A percentile compares a stretch with the other conserved stretches of the same genome.
These are phyloP conservation scores for Mythimna albipuncta DNA, from an alignment of 2,888 invertebrate genomes.

Conservation along the genomic window DNA sequence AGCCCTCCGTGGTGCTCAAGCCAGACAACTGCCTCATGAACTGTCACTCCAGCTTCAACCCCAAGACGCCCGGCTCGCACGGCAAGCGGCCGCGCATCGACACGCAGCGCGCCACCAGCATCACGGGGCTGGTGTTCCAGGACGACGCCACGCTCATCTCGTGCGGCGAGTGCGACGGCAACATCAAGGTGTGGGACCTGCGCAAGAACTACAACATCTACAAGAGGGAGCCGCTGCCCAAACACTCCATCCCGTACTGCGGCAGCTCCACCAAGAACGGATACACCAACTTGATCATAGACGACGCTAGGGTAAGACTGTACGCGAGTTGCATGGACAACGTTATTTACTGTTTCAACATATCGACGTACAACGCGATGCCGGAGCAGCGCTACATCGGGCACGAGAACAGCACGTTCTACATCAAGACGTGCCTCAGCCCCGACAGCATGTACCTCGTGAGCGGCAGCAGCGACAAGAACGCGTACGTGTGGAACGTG, in stretches of 20 bases:
- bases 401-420: slow-evolving; percentile 95
- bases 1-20: slow-evolving; percentile 83
- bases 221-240: slow-evolving; percentile 93
- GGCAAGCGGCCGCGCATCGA: slow-evolving; percentile 85
- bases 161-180: slow-evolving; percentile 96
- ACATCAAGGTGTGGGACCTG: slow-evolving; percentile 97
- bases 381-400: slow-evolving; percentile 93
- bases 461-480: slow-evolving; percentile 97
- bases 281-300: slow-evolving; percentile 94
- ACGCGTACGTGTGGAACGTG: slow-evolving; percentile 96
- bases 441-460: slow-evolving; percentile 95
- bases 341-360: slow-evolving; percentile 96
- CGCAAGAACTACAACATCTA: slow-evolving; percentile 94
- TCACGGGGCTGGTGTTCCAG: slow-evolving; percentile 96
- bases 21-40: slow-evolving; percentile 94
- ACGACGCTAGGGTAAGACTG: slow-evolving; percentile 92
- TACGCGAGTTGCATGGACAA: slow-evolving; percentile 97
- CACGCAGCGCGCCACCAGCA: slow-evolving; percentile 92
- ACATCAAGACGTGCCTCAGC: slow-evolving; percentile 95
- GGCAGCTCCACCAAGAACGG: slow-evolving; percentile 93
- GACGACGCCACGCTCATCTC: slow-evolving; percentile 95
- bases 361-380: slow-evolving; percentile 92
- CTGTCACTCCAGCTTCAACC: slow-evolving; percentile 90
- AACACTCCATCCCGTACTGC: slow-evolving; percentile 93
- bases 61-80: slow-evolving; percentile 89